Percentiles rank a stretch among this genome's conserved stretches.
These are phyloP conservation scores for Steinernema scapterisci DNA, from an alignment of 2,888 invertebrate species.

Conservation along the genomic window DNA sequence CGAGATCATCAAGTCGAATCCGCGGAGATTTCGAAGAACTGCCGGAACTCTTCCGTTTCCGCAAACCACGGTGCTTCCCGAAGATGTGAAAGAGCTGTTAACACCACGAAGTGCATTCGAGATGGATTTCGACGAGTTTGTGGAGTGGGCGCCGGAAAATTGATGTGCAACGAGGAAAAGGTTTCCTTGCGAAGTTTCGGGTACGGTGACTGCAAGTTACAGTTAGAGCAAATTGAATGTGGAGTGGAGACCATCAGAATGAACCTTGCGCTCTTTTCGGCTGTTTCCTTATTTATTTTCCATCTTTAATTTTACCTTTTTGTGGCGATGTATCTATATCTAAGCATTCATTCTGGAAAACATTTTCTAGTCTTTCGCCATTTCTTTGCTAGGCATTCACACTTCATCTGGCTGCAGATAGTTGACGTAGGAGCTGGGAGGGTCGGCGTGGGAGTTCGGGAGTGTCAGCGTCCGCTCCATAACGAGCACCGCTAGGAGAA, in stretches of 20 bases:
- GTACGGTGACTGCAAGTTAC: not conserved
- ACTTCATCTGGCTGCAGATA: slow-evolving; percentile 10
- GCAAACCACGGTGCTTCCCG: not conserved
- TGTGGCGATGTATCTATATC: no score
- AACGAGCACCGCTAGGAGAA: not conserved
- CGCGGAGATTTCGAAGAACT: not conserved
- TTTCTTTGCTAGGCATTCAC: not conserved
- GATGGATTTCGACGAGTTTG: slow-evolving; percentile 1
- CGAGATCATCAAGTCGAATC: not conserved
- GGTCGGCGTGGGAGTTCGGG: not conserved
- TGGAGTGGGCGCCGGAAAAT: not conserved
- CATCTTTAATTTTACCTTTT: no score
- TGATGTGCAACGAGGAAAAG: slow-evolving; percentile 25
- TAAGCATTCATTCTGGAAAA: no score
- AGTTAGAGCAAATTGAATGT: no score
- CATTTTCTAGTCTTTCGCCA: not conserved
- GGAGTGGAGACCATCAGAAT: no score
- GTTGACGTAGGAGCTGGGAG: not conserved
- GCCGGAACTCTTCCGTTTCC: not conserved
- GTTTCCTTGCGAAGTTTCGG: not conserved
- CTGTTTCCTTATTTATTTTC: not conserved
- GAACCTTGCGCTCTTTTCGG: not conserved
- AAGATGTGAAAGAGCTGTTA: not conserved
- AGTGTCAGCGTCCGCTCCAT: not conserved
- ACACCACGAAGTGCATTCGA: not conserved